These are phyloP conservation scores for Otus sunia DNA, from an alignment of 2,113 vertebrate genomes.

Conservation along the genomic window DNA sequence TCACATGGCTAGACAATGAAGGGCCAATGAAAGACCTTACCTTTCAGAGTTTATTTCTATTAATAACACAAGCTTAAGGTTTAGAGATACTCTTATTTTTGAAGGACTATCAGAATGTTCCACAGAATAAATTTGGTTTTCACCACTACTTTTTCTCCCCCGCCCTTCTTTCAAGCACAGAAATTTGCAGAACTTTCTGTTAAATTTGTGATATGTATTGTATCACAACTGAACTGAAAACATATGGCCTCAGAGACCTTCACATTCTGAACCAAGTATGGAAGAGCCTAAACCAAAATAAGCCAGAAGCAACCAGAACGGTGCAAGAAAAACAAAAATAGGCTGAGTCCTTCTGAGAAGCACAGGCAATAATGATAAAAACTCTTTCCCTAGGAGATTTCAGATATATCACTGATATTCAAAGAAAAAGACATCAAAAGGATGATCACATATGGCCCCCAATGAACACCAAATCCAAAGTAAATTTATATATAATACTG, in stretches of 20 bases:
- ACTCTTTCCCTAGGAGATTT: not conserved
- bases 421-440: not conserved
- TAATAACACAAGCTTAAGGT: not conserved
- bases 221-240: not conserved
- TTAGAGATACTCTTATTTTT: not conserved
- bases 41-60: not conserved
- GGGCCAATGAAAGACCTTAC: not conserved
- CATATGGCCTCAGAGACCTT: not conserved
- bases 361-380: not conserved
- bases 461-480: not conserved
- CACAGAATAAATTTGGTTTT: not conserved
- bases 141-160: rapidly evolving
- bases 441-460: rapidly evolving
- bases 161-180: not conserved
- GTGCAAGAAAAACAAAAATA: not conserved
- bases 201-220: rapidly evolving
- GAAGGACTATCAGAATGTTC: not conserved
- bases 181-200: not conserved
- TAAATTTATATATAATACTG: too few species aligned
- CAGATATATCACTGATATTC: not conserved
- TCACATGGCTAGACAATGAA: not conserved
- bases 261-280: not conserved
- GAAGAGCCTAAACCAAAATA: not conserved
- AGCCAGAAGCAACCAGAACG: not conserved
- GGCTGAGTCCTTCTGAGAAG: not conserved